Percentiles rank a stretch among this genome's conserved stretches.
Conservation (phyloP, 1,140 invertebrate genomes). For the Diabrotica undecimpunctata region DNA sequence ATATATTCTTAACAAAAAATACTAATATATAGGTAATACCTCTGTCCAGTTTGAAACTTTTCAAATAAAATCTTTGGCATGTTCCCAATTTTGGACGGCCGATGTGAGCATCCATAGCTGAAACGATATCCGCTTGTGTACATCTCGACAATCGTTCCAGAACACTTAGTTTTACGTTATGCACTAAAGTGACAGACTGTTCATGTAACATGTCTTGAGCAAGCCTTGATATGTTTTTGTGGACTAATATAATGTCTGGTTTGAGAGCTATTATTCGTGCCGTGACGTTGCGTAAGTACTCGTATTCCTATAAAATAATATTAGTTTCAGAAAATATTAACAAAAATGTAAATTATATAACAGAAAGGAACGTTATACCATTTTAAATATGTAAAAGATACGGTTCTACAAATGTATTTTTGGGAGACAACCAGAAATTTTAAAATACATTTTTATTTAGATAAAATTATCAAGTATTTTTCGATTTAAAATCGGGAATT, state of each 20-base stretch:
- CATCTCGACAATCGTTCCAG: constrained; percentile 80
- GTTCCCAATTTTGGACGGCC: constrained; percentile 78
- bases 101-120: constrained; percentile 87
- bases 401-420: too few species aligned
- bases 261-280: constrained; percentile 79
- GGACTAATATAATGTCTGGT: constrained; percentile 86
- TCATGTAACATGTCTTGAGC: constrained; percentile 84
- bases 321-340: constrained; percentile 3
- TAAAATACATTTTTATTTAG: too few species aligned
- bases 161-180: constrained; percentile 84
- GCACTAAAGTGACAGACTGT: constrained; percentile 77
- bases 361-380: background rate
- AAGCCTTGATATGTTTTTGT: constrained; percentile 82
- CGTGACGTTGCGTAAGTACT: constrained; percentile 86
- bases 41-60: constrained; percentile 55
- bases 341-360: background rate
- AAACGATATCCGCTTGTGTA: constrained; percentile 81
- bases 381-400: too few species aligned
- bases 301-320: constrained; percentile 66
- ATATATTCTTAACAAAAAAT: background rate
- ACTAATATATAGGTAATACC: constrained; percentile 41
- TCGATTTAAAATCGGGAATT: too few species aligned
- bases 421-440: too few species aligned
- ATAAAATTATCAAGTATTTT: too few species aligned
- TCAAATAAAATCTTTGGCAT: constrained; percentile 82